A percentile compares a stretch with the other conserved stretches of the same genome.
Conservation (phyloP, 2,888 invertebrate species). For the Eupithecia pulchellata region DNA sequence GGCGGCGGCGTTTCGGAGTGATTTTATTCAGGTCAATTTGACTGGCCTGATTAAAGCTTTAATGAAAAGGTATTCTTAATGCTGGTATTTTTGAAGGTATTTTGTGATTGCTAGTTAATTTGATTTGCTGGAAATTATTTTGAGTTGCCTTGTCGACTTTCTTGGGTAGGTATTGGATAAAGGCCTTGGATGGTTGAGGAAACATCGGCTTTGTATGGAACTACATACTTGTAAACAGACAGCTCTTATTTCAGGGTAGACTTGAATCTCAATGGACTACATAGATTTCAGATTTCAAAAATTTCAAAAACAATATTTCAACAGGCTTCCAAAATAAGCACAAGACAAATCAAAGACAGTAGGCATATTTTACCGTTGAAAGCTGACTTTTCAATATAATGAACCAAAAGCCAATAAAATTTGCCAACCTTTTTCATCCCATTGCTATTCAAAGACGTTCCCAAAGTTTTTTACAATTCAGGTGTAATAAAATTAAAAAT, state of each 20-base stretch:
- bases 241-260: neutral
- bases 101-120: neutral
- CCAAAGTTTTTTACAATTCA: constrained; percentile 1
- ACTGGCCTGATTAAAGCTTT: constrained; percentile 9
- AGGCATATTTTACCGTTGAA: neutral
- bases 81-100: neutral
- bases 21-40: constrained; percentile 16
- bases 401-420: neutral
- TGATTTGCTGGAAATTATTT: neutral
- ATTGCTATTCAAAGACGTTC: constrained; percentile 3
- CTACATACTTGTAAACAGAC: neutral
- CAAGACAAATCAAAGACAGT: too few relatives aligned
- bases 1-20: neutral
- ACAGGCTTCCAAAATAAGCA: too few relatives aligned
- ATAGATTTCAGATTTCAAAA: too few relatives aligned
- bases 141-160: neutral
- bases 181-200: neutral
- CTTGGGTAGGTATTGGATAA: neutral
- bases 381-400: neutral
- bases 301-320: too few relatives aligned
- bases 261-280: neutral
- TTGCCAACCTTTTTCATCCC: neutral
- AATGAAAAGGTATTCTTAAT: neutral
- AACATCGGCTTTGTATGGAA: neutral
- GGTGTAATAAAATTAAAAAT: constrained; percentile 6